Evolutionary conservation across 2,113 vertebrate genomes (phyloP).

Genomic region (Ginglymostoma cirratum): DNA sequence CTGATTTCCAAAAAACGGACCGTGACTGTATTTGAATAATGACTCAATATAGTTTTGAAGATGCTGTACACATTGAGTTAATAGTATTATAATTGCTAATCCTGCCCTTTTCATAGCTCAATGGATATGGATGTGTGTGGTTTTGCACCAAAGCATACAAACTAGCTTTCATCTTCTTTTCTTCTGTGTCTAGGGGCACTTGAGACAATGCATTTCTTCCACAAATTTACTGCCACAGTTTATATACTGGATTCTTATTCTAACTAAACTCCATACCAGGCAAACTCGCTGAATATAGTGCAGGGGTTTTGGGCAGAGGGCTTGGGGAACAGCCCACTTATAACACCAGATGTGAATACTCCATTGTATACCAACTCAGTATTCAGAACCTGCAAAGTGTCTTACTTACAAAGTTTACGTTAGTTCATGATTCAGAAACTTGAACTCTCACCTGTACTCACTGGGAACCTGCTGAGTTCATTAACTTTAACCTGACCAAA

Average conservation of each 20-base stretch:
- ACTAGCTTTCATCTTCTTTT: neutral
- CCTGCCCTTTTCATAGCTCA: neutral
- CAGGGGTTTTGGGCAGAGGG: neutral
- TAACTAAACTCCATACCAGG: neutral
- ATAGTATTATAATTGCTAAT: constrained; percentile 2
- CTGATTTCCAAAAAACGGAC: neutral
- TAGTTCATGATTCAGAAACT: neutral
- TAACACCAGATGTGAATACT: neutral
- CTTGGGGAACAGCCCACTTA: neutral
- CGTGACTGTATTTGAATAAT: neutral
- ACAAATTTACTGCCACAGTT: neutral
- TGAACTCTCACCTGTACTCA: neutral
- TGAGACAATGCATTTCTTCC: neutral
- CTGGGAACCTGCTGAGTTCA: neutral
- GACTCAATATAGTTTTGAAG: neutral
- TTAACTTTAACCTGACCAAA: neutral
- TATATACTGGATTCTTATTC: neutral
- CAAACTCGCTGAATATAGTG: neutral
- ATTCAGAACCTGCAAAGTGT: neutral
- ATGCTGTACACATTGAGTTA: neutral
- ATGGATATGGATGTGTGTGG: neutral
- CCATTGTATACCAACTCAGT: neutral
- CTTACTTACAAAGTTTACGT: neutral
- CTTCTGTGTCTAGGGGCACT: neutral
- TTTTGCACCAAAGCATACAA: neutral